A percentile compares a stretch with the other conserved stretches of the same genome.
These are phyloP conservation scores for Pelmatolapia mariae DNA, from an alignment of 2,113 vertebrate species.

Conservation along the genomic window DNA sequence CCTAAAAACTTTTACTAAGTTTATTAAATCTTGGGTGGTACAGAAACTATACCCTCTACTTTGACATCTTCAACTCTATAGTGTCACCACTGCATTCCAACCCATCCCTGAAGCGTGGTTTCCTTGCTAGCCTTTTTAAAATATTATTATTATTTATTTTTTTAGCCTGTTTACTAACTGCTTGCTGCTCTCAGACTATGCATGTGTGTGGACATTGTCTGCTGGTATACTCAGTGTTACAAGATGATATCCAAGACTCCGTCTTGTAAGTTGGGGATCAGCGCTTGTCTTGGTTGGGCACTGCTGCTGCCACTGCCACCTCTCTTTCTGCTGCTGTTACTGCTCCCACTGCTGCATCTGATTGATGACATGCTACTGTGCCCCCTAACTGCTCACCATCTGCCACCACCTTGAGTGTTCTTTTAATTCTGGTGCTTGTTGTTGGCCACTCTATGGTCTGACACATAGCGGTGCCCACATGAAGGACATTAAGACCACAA, in stretches of 20 bases:
- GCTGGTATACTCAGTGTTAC: background rate
- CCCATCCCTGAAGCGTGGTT: accelerated
- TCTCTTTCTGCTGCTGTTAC: background rate
- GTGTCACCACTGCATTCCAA: background rate
- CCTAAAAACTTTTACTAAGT: background rate
- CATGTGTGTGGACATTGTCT: background rate
- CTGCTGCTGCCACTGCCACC: background rate
- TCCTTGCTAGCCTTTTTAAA: background rate
- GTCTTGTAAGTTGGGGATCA: background rate
- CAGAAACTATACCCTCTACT: background rate
- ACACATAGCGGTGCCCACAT: background rate
- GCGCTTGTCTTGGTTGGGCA: background rate
- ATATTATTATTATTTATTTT: background rate
- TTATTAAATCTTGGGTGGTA: background rate
- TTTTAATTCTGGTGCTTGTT: too few relatives aligned
- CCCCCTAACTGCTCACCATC: too few relatives aligned
- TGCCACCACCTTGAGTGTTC: too few relatives aligned
- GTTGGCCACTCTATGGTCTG: background rate
- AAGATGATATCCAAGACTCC: background rate
- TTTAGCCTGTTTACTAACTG: background rate
- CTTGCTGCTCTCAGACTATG: background rate
- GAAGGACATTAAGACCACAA: background rate
- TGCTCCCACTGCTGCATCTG: background rate
- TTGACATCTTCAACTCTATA: background rate
- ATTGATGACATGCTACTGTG: background rate